Base-by-base conservation (phyloP, 2,888 invertebrate species). In the Eristalinus sepulchralis region DNA sequence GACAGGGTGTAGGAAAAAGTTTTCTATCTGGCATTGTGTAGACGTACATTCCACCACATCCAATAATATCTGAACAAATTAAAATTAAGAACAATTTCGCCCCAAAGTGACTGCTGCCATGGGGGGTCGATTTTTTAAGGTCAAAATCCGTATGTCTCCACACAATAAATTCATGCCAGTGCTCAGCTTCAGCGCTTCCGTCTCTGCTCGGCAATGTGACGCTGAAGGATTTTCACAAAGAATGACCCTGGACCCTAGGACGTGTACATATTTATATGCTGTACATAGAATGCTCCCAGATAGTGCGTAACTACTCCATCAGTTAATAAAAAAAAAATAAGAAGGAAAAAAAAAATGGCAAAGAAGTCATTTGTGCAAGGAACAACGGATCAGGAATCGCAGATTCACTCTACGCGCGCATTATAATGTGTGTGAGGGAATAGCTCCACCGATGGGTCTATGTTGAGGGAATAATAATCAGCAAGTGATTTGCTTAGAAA, bases 381-480 rank as follows among this genome's bases (percentile, higher is more conserved):
- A 59, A 17, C 47, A 55, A 53, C 67, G 47, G 55, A 71, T 10
- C 82, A 77, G 82, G 80, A 80, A 85, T 57, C 78, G 73, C 73
- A 81, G 62, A 84, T 76, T 71, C 63, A 67, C 60, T 27, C 34
- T 66, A 36, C 22, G 20, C 13, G 13, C 13, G n/a, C 47, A 39
- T 63, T 57, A 17, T 17, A 27, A 57, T 75, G 60, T 75, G 36
- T 80, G 70, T 27, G 20, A 17, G 59, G 57, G 59, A 71, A 80
- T 27, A 55, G n/a, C 62, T 62, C 10, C 31, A 57, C 62, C 62
- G 70, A 75, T 59, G 66, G 78, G 62, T 83, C 78, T 78, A 86
- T 75, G 78, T 83, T 79, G 83, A 67, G 75, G 66, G 78, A 83
- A 86, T 75, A 86, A 79, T 79, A 86, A 86, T 83, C 78, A 75